phyloP scores from a whole-genome alignment of 1,140 invertebrate genomes.

The Zophobas morio region DNA sequence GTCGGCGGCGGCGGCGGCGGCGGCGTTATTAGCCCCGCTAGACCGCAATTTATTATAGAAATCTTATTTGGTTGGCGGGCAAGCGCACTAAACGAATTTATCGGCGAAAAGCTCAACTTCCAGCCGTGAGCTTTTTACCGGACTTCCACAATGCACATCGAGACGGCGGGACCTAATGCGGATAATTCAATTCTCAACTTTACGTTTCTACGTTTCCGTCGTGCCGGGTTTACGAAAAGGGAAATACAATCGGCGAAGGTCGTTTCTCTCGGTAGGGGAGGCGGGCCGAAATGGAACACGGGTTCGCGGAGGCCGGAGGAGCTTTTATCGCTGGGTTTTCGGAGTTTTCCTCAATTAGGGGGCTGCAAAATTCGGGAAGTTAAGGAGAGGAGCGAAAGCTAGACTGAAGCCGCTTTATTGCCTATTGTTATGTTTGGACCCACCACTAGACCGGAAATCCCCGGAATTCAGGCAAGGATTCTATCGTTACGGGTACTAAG shows the following conservation, averaged over 20 bases:
- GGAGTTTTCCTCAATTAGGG: no score
- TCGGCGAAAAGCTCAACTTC: slow-evolving; percentile 24
- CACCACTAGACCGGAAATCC: no score
- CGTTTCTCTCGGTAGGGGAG: no score
- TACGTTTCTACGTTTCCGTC: slow-evolving; percentile 5
- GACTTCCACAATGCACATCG: slow-evolving; percentile 3
- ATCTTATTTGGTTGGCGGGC: slow-evolving; percentile 33
- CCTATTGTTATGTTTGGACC: no score
- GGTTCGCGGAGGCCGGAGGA: no score
- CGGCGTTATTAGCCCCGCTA: not conserved
- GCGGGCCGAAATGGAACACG: no score
- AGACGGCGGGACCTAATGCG: slow-evolving; percentile 5
- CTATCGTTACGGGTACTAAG: no score
- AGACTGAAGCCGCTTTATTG: no score
- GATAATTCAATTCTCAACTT: slow-evolving; percentile 24
- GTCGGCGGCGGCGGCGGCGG: not conserved
- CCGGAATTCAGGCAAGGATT: no score
- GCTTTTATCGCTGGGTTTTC: no score
- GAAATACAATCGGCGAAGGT: not conserved
- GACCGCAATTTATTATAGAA: slow-evolving; percentile 31
- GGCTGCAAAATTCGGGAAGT: no score
- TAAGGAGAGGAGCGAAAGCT: no score
- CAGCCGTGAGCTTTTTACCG: slow-evolving; percentile 4
- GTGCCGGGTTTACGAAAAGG: slow-evolving; percentile 5
- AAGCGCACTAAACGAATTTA: slow-evolving; percentile 31